A percentile compares a stretch with the other conserved stretches of the same genome.
Conservation (phyloP, 2,888 invertebrate species). For the Thecocarcelia acutangulata region DNA sequence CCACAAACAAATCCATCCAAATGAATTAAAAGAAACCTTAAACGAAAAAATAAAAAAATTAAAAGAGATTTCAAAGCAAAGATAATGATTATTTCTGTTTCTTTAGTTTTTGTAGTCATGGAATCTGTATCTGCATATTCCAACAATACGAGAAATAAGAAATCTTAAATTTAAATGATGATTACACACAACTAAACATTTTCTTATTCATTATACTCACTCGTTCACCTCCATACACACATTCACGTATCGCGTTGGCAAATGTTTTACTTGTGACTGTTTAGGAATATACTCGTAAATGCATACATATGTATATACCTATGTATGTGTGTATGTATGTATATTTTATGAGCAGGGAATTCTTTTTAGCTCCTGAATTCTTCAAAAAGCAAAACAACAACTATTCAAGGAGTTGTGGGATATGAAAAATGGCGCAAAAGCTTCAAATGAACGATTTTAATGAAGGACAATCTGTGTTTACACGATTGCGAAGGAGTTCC, state of each 20-base stretch:
- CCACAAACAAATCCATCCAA: slow-evolving; percentile 28
- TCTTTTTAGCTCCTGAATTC: slow-evolving; percentile 18
- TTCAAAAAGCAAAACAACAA: not conserved
- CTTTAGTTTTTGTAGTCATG: slow-evolving; percentile 53
- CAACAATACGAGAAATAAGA: slow-evolving; percentile 40
- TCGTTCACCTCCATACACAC: slow-evolving; percentile 3
- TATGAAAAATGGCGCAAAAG: slow-evolving; percentile 62
- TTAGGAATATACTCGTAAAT: not conserved
- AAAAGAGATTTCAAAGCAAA: slow-evolving; percentile 65
- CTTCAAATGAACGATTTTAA: slow-evolving; percentile 7
- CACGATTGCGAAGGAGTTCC: slow-evolving; percentile 2
- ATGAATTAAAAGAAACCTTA: slow-evolving; percentile 42
- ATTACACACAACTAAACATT: slow-evolving; percentile 34
- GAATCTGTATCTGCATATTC: slow-evolving; percentile 63
- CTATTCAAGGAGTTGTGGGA: slow-evolving; percentile 38
- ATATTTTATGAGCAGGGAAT: too few species aligned
- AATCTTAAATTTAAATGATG: slow-evolving; percentile 59
- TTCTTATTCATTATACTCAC: not conserved
- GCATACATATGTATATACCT: too few species aligned
- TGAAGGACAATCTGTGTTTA: slow-evolving; percentile 39
- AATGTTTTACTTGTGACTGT: slow-evolving; percentile 37
- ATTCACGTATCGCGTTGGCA: slow-evolving; percentile 20
- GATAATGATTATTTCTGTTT: slow-evolving; percentile 64
- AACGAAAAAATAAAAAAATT: slow-evolving; percentile 13
- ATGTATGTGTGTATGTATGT: not conserved